Conservation (phyloP, 2,113 vertebrate species). For the Euleptes europaea region DNA sequence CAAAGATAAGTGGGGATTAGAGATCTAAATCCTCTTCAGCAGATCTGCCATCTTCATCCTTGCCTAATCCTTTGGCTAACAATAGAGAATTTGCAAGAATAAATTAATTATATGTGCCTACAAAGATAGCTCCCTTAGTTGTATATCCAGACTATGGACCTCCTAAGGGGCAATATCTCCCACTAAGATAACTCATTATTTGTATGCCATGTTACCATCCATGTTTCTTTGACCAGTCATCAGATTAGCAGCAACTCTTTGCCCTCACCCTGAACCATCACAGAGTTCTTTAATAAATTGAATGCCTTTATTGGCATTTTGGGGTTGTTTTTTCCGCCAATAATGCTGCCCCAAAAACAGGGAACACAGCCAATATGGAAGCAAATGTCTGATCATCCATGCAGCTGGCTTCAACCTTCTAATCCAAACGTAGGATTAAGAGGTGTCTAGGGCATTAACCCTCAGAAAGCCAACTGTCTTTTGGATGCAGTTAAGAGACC, state of each 20-base stretch:
- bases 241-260: neutral
- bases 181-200: neutral
- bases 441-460: neutral
- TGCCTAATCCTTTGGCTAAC: neutral
- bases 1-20: conserved; percentile 2
- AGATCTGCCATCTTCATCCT: neutral
- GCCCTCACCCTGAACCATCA: neutral
- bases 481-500: neutral
- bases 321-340: neutral
- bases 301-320: neutral
- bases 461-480: neutral
- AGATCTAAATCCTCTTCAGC: neutral
- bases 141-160: neutral
- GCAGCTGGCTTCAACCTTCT: neutral
- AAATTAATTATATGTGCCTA: neutral
- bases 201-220: neutral
- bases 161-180: neutral
- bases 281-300: neutral
- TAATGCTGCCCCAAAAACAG: neutral
- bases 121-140: neutral
- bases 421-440: neutral
- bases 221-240: neutral
- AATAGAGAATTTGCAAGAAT: neutral
- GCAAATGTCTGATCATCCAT: neutral
- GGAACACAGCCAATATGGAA: neutral